These are phyloP conservation scores for Volucella zonaria DNA, from an alignment of 2,888 invertebrate genomes.

Conservation along the genomic window DNA sequence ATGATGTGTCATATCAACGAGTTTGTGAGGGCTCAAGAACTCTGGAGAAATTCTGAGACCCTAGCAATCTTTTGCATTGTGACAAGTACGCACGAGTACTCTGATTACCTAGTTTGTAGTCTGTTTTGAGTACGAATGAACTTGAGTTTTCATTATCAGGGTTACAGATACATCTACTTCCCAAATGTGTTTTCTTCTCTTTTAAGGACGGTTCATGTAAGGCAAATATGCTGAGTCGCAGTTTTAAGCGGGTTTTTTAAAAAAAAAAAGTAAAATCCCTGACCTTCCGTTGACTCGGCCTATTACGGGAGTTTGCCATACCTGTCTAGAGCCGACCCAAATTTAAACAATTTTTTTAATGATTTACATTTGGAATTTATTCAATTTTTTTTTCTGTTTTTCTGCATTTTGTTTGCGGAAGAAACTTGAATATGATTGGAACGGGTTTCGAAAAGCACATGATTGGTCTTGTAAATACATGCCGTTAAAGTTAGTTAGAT, in stretches of 20 bases:
- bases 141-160: conserved; percentile 62
- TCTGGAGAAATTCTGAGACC: too few relatives aligned
- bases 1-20: too few relatives aligned
- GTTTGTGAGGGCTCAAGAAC: too few relatives aligned
- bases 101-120: too few relatives aligned
- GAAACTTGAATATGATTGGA: not conserved
- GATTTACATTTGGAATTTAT: conserved; percentile 38
- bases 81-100: too few relatives aligned
- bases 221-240: conserved; percentile 42
- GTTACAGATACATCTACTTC: conserved; percentile 28
- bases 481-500: not conserved
- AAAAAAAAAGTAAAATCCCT: conserved; percentile 35
- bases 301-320: conserved; percentile 29
- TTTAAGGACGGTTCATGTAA: conserved; percentile 20
- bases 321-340: conserved; percentile 25
- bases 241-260: conserved; percentile 6
- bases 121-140: not conserved
- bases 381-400: not conserved
- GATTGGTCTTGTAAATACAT: not conserved
- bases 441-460: not conserved
- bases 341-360: not conserved
- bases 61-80: too few relatives aligned
- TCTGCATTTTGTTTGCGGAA: conserved; percentile 16
- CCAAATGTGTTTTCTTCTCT: conserved; percentile 59
- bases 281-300: conserved; percentile 30